These are phyloP conservation scores for Scopus umbretta DNA, from an alignment of 2,113 vertebrate species.

Conservation along the genomic window DNA sequence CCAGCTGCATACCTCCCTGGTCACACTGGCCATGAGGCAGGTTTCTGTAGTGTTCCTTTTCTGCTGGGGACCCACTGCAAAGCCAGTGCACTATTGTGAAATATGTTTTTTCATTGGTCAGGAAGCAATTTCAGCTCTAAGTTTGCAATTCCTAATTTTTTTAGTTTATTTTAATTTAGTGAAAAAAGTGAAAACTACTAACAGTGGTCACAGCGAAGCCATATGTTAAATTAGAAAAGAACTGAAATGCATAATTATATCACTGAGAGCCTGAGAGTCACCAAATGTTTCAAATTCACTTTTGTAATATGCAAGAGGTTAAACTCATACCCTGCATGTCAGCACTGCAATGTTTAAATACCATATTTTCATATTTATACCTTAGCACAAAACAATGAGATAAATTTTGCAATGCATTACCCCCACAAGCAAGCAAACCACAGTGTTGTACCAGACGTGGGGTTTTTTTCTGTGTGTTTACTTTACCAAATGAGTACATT, in stretches of 20 bases:
- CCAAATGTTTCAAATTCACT: neutral
- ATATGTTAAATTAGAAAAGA: neutral
- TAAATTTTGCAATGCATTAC: neutral
- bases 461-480: neutral
- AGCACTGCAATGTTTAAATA: neutral
- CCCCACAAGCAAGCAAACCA: neutral
- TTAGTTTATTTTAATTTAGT: neutral
- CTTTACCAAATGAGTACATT: neutral
- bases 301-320: neutral
- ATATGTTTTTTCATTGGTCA: neutral
- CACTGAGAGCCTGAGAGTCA: neutral
- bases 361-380: neutral
- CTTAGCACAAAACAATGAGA: neutral
- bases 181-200: neutral
- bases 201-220: neutral
- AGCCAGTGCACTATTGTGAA: neutral
- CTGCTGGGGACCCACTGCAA: neutral
- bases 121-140: neutral
- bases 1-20: neutral
- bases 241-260: neutral
- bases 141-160: neutral
- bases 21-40: neutral
- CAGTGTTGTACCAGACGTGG: accelerated
- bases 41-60: neutral
- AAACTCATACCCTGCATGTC: neutral